A percentile compares a stretch with the other conserved stretches of the same genome.
Evolutionary conservation across 1,140 invertebrate genomes (phyloP).

Genomic region (Oryzaephilus surinamensis): DNA sequence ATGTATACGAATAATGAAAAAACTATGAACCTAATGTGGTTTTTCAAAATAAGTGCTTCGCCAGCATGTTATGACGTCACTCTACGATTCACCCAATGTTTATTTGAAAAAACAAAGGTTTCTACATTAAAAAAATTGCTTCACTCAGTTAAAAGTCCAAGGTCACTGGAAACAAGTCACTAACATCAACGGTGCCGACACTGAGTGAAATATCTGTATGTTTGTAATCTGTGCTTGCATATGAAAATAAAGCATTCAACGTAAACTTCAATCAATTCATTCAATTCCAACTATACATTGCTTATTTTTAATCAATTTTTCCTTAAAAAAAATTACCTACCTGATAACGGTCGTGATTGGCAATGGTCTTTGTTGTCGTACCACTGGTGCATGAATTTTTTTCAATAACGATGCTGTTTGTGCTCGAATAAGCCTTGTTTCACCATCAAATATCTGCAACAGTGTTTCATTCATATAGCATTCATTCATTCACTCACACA

Average conservation of each 20-base stretch:
- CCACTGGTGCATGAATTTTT: slow-evolving; percentile 59
- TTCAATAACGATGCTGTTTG: slow-evolving; percentile 61
- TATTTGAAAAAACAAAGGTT: too few relatives aligned
- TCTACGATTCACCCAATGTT: too few relatives aligned
- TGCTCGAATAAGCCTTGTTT: slow-evolving; percentile 63
- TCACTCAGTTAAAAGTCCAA: too few relatives aligned
- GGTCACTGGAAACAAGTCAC: too few relatives aligned
- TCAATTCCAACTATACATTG: neutral
- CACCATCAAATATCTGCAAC: slow-evolving; percentile 65
- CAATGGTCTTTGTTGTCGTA: slow-evolving; percentile 34
- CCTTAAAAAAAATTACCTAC: slow-evolving; percentile 1
- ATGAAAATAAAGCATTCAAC: neutral
- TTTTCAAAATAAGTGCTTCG: too few relatives aligned
- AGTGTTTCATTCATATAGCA: neutral
- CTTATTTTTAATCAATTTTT: neutral
- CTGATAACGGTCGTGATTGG: slow-evolving; percentile 9
- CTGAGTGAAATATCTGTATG: too few relatives aligned
- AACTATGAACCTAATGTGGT: too few relatives aligned
- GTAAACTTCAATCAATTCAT: neutral
- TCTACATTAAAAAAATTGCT: too few relatives aligned
- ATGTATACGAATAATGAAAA: too few relatives aligned
- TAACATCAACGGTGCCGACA: too few relatives aligned
- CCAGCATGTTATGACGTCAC: too few relatives aligned
- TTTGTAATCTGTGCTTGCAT: neutral
- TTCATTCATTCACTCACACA: neutral